Evolutionary conservation across 2,888 invertebrate genomes (phyloP).

Genomic region (Xestia c-nigrum): DNA sequence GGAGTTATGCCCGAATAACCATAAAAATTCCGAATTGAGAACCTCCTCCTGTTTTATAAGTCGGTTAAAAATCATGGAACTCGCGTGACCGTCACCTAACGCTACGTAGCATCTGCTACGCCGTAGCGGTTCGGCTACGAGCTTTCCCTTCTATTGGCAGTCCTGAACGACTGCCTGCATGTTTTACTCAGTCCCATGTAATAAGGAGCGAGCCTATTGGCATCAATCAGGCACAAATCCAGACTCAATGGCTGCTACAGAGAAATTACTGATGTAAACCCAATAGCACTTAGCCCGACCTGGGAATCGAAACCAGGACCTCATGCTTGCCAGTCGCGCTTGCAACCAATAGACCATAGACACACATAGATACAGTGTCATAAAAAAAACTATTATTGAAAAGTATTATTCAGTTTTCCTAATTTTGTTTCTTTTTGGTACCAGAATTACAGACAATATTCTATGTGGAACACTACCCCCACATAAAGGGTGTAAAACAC

Average conservation of each 20-base stretch:
- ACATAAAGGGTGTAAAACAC: too few species aligned
- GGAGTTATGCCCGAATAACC: too few species aligned
- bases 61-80: too few species aligned
- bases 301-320: not conserved
- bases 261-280: too few species aligned
- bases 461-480: not conserved
- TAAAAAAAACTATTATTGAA: not conserved
- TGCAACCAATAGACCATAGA: not conserved
- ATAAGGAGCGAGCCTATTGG: not conserved
- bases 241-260: not conserved
- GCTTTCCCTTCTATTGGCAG: too few species aligned
- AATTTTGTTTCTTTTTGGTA: not conserved
- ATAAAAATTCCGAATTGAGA: too few species aligned
- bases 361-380: not conserved
- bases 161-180: too few species aligned
- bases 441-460: not conserved
- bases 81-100: too few species aligned
- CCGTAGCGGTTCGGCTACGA: too few species aligned
- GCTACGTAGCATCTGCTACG: too few species aligned
- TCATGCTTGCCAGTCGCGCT: not conserved
- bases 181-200: not conserved
- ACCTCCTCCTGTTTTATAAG: too few species aligned
- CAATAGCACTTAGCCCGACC: not conserved
- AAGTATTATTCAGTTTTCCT: not conserved
- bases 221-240: not conserved